phyloP scores from a whole-genome alignment of 2,888 invertebrate species.

The Drosophila aldrichi region DNA sequence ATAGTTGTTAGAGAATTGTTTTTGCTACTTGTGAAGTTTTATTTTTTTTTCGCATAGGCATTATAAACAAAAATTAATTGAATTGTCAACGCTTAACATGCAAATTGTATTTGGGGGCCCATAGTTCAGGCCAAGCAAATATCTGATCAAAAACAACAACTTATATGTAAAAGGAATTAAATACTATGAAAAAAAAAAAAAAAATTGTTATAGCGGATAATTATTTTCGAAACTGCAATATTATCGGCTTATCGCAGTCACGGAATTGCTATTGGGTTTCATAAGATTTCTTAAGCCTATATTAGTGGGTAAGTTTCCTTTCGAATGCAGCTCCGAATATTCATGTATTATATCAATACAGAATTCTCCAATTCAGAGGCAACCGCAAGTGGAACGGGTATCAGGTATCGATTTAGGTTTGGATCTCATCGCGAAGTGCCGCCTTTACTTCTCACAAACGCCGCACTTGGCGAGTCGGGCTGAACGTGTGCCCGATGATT shows the following conservation, averaged over 20 bases:
- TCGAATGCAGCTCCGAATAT: neutral
- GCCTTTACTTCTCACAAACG: conserved; percentile 16
- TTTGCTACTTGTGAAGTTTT: conserved; percentile 8
- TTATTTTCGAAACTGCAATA: conserved; percentile 4
- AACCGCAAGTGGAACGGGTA: neutral
- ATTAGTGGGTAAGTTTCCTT: conserved; percentile 8
- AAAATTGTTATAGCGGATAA: neutral
- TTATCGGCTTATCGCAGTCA: conserved; percentile 9
- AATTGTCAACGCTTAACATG: conserved; percentile 64
- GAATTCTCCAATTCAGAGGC: neutral
- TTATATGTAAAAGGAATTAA: conserved; percentile 3
- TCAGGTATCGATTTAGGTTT: neutral
- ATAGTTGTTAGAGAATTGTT: conserved; percentile 21
- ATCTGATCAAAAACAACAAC: neutral
- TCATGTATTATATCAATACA: neutral
- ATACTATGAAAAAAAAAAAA: neutral
- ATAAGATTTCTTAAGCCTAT: conserved; percentile 16
- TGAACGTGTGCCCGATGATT: conserved; percentile 30
- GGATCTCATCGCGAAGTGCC: neutral
- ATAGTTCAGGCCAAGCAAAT: conserved; percentile 29
- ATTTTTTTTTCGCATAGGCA: conserved; percentile 17
- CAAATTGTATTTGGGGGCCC: conserved; percentile 29
- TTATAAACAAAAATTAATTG: conserved; percentile 62
- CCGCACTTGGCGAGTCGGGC: conserved; percentile 44
- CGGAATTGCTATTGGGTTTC: neutral